phyloP scores from a whole-genome alignment of 2,888 invertebrate genomes.

The Philaethria dido region DNA sequence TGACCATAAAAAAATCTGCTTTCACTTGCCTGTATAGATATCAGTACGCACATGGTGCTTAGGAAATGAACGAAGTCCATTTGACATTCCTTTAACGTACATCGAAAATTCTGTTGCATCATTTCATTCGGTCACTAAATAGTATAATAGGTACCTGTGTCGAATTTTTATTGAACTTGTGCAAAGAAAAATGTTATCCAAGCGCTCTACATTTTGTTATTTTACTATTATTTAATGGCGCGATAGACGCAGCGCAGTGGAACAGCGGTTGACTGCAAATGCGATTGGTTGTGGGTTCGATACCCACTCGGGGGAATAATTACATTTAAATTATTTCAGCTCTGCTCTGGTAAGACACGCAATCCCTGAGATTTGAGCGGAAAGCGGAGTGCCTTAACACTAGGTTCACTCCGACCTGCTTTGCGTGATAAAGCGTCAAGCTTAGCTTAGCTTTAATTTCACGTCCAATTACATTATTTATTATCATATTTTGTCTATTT shows the following conservation, averaged over 20 bases:
- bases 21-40: constrained; percentile 41
- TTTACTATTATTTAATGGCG: constrained; percentile 3
- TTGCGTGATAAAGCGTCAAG: too few species aligned
- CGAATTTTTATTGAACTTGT: constrained; percentile 20
- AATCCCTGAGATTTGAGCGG: too few species aligned
- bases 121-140: constrained; percentile 35
- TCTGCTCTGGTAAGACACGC: too few species aligned
- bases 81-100: constrained; percentile 33
- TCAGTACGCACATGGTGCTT: constrained; percentile 36
- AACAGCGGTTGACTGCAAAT: too few species aligned
- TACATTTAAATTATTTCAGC: too few species aligned
- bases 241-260: background rate
- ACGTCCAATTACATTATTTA: too few species aligned
- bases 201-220: background rate
- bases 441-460: too few species aligned
- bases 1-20: constrained; percentile 39
- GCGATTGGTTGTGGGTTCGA: too few species aligned
- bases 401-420: too few species aligned
- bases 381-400: too few species aligned
- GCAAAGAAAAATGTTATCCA: background rate
- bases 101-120: constrained; percentile 32
- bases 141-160: constrained; percentile 30
- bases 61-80: constrained; percentile 31
- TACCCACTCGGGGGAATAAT: too few species aligned
- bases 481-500: constrained; percentile 3